These are phyloP conservation scores for Trichogramma pretiosum DNA, from an alignment of 1,140 invertebrate species.

Conservation along the genomic window DNA sequence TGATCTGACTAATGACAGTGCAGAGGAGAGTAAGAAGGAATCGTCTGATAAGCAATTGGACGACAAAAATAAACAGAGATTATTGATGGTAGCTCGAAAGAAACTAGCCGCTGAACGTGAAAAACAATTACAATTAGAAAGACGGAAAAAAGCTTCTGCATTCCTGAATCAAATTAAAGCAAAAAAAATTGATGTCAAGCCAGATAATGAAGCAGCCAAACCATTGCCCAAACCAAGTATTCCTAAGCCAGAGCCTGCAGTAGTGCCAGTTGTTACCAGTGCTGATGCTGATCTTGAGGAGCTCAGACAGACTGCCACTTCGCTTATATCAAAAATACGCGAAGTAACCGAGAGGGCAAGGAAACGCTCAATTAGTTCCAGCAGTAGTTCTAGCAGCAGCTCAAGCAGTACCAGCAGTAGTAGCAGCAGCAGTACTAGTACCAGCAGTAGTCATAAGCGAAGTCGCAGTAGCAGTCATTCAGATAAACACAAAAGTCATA, in stretches of 20 bases:
- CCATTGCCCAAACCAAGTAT: neutral
- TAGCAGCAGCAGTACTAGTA: no score
- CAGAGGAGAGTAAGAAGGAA: constrained; percentile 40
- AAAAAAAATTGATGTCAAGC: constrained; percentile 23
- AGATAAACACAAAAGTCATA: constrained; percentile 33
- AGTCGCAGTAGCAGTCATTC: constrained; percentile 26
- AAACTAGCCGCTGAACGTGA: constrained; percentile 50
- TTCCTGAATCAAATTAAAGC: constrained; percentile 55
- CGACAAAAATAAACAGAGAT: constrained; percentile 55
- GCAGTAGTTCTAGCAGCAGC: no score
- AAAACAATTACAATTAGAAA: constrained; percentile 60
- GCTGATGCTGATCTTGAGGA: constrained; percentile 26
- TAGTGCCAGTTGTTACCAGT: constrained; percentile 27
- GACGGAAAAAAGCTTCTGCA: constrained; percentile 57
- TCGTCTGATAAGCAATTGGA: constrained; percentile 43
- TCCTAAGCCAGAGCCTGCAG: constrained; percentile 21
- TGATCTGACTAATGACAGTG: constrained; percentile 46
- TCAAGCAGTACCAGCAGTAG: no score
- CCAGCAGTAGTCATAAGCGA: no score
- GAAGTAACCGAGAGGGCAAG: constrained; percentile 34
- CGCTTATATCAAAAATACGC: constrained; percentile 36
- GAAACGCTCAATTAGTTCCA: constrained; percentile 36
- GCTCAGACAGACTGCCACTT: constrained; percentile 25
- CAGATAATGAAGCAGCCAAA: no score
- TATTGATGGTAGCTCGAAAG: constrained; percentile 55